A percentile compares a stretch with the other conserved stretches of the same genome.
phyloP scores from a whole-genome alignment of 2,113 vertebrate genomes.

The Suricata suricatta region DNA sequence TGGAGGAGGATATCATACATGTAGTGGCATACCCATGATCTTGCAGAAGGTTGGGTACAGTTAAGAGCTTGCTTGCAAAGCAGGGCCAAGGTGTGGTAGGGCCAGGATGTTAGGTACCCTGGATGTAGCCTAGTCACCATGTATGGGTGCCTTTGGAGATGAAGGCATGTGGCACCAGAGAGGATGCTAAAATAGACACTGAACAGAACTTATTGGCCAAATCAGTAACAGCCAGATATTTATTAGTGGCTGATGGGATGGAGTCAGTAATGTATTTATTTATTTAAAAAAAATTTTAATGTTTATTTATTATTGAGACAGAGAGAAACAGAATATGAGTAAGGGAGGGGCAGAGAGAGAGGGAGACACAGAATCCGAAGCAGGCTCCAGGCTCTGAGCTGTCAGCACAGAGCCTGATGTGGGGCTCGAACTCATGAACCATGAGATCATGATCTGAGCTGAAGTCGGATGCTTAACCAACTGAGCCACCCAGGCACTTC shows the following conservation, averaged over 20 bases:
- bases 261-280: neutral
- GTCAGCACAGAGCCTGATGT: too few relatives aligned
- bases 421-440: too few relatives aligned
- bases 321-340: too few relatives aligned
- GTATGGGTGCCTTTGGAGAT: neutral
- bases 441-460: too few relatives aligned
- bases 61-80: neutral
- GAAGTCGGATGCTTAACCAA: too few relatives aligned
- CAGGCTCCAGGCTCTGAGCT: too few relatives aligned
- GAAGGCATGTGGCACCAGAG: neutral
- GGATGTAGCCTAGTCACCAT: neutral
- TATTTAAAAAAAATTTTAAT: too few relatives aligned
- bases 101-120: neutral
- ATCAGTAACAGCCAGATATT: neutral
- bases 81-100: neutral
- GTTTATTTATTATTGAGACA: too few relatives aligned
- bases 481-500: too few relatives aligned
- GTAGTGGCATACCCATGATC: neutral
- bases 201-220: neutral
- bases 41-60: neutral
- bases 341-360: too few relatives aligned
- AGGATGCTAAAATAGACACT: neutral
- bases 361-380: too few relatives aligned
- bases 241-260: neutral
- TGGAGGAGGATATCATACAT: neutral